phyloP scores from a whole-genome alignment of 2,113 vertebrate species.

The Sphyrna mokarran region DNA sequence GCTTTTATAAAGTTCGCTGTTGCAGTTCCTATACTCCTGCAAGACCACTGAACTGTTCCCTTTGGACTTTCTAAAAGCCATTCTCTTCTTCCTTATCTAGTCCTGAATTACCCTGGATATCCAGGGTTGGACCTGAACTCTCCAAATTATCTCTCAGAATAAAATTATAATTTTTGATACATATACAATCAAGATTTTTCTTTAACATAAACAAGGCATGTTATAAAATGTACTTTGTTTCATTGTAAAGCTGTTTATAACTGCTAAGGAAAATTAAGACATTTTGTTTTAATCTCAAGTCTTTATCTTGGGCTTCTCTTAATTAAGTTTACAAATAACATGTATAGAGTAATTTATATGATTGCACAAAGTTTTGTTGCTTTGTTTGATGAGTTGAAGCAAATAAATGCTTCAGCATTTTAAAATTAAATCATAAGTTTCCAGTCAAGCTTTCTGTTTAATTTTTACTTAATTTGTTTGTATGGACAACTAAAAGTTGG shows the following conservation, averaged over 20 bases:
- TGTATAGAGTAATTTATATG: not conserved
- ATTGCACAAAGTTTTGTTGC: not conserved
- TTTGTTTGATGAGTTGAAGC: not conserved
- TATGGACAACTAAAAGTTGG: not conserved
- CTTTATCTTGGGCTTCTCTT: not conserved
- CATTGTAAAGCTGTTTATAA: not conserved
- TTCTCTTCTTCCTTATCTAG: too few relatives aligned
- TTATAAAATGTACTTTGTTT: not conserved
- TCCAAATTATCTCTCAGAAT: too few relatives aligned
- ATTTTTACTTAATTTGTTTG: not conserved
- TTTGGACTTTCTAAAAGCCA: too few relatives aligned
- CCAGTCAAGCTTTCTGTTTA: not conserved
- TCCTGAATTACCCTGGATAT: too few relatives aligned
- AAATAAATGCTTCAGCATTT: not conserved
- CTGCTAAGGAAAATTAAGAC: too few relatives aligned
- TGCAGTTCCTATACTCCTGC: too few relatives aligned
- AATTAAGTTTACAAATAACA: not conserved
- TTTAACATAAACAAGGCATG: not conserved
- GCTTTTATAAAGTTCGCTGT: too few relatives aligned
- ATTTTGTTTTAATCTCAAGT: not conserved
- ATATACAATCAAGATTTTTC: not conserved
- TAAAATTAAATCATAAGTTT: not conserved
- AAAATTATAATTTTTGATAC: not conserved
- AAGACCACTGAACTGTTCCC: too few relatives aligned
- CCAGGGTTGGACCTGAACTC: too few relatives aligned